phyloP scores from a whole-genome alignment of 2,113 vertebrate species.

The Scophthalmus maximus region DNA sequence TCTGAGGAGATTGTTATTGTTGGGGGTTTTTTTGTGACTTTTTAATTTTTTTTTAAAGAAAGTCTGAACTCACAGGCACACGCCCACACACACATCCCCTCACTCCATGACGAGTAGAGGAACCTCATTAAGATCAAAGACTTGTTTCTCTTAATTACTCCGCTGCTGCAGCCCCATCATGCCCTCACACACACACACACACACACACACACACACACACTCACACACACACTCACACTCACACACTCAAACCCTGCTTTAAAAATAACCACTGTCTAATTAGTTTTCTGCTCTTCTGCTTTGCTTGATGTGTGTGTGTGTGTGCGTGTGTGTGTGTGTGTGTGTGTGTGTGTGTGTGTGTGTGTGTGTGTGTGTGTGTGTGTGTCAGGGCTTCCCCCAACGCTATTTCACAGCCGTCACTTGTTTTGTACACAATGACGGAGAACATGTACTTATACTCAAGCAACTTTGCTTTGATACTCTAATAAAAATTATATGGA shows the following conservation, averaged over 20 bases:
- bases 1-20: conserved; percentile 32
- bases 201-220: conserved; percentile 27
- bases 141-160: conserved; percentile 73
- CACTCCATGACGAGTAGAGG: conserved; percentile 54
- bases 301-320: conserved; percentile 5
- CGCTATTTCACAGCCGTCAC: no score
- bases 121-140: conserved; percentile 78
- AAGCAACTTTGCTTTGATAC: no score
- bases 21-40: neutral
- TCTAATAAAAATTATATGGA: no score
- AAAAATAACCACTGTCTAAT: no score
- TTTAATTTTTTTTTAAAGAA: conserved; percentile 15
- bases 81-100: conserved; percentile 19
- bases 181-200: conserved; percentile 28
- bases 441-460: no score
- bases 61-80: conserved; percentile 41
- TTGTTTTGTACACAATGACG: neutral
- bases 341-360: neutral
- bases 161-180: conserved; percentile 53
- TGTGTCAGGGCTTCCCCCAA: no score
- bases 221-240: conserved; percentile 25
- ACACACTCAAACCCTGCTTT: conserved; percentile 18
- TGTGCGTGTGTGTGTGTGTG: neutral
- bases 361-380: neutral
- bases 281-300: no score